Evolutionary conservation across 1,140 invertebrate species (phyloP), one percentile per base, ranked within the genome.

Genomic region (Nasonia longicornis): DNA sequence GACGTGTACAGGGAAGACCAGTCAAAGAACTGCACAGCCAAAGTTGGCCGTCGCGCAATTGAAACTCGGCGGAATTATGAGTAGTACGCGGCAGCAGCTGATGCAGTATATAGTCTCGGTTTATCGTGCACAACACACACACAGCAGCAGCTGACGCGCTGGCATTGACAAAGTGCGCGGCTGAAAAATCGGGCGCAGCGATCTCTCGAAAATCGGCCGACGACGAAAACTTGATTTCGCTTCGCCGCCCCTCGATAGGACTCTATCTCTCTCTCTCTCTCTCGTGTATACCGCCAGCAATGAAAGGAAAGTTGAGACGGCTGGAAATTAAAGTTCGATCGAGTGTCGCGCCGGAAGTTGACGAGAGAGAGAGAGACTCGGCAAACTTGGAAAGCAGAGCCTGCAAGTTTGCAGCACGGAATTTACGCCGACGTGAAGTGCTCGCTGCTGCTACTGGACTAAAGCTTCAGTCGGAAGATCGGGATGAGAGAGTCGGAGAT

Each of bases 271-370:
- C 26, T 22, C 22, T 22, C 22, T 22, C 22, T 26, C 26, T 26
- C 7, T 72, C 31, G 52, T 52, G 66, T 58, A 14, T 45, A 52
- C 14, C 26, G 58, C 7, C 20, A 29, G 64, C 26, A 48, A 38
- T 45, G 73, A 69, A 52, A 71, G 45, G 31, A 76, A 81, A 81
- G 64, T 75, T 75, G 63, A 75, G 63, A 38, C 4, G 63, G 72
- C 66, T 80, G 72, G 26, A 80, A 80, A 80, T 80, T 75, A 75
- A 80, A 80, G 73, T 81, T 81, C 73, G 79, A 81, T 71, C 63
- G 72, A 69, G 77, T 20, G 52, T 12, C 58, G 38, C 29, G 7
- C 31, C 35, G 52, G 35, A 74, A 74, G 42, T 69, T 80, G 71
- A 69, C 79, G 71, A 2, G 26, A 26, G 26, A 26, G 26, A 26